Conservation (phyloP, 2,888 invertebrate species). For the Odontocolon sp. region DNA sequence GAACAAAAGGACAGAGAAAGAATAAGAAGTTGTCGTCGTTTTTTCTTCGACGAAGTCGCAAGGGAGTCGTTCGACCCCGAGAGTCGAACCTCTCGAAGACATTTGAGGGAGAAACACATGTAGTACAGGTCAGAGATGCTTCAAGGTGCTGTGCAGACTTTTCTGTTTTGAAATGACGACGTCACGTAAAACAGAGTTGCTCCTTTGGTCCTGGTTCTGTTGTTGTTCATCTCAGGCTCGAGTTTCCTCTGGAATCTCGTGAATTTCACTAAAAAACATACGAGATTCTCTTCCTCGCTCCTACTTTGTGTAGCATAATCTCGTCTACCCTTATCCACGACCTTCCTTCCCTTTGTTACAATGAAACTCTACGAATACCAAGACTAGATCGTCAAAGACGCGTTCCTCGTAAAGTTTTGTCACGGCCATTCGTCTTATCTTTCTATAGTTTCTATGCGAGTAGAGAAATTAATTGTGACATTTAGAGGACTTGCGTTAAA, state of each 20-base stretch:
- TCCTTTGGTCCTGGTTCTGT: conserved; percentile 9
- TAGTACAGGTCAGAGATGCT: not conserved
- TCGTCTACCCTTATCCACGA: not conserved
- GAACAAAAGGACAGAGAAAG: conserved; percentile 1
- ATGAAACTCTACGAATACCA: not conserved
- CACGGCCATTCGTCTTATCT: not conserved
- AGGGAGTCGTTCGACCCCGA: conserved; percentile 31
- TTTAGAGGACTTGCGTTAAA: too few species aligned
- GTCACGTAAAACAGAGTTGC: conserved; percentile 52
- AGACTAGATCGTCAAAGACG: not conserved
- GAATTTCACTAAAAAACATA: conserved; percentile 14
- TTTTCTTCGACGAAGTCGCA: conserved; percentile 11
- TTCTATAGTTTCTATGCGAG: too few species aligned
- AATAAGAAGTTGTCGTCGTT: conserved; percentile 27
- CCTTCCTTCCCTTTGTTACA: not conserved
- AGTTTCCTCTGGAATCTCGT: conserved; percentile 38
- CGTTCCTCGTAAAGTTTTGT: not conserved
- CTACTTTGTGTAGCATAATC: not conserved
- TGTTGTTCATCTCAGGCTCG: conserved; percentile 30
- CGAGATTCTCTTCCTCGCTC: conserved; percentile 11
- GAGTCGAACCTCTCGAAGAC: conserved; percentile 35
- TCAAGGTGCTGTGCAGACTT: conserved; percentile 28
- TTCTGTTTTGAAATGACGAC: conserved; percentile 44
- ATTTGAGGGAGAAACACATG: conserved; percentile 19
- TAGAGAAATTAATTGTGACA: too few species aligned